These are phyloP conservation scores for Iselma pallidipennis DNA, from an alignment of 2,888 invertebrate species.

Conservation along the genomic window DNA sequence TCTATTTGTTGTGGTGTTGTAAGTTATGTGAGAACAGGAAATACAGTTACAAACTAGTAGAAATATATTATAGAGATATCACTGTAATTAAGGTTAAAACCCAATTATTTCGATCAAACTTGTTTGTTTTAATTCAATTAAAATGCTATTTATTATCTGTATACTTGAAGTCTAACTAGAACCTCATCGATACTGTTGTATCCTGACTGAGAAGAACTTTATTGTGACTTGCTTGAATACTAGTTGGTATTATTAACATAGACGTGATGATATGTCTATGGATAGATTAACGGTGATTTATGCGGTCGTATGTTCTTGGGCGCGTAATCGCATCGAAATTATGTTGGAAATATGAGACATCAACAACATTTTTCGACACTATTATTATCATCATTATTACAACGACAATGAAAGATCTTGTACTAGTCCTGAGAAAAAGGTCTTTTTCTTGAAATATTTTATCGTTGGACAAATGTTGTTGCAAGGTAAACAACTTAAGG, in stretches of 20 bases:
- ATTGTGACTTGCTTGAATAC: not conserved
- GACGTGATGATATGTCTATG: not conserved
- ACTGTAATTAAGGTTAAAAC: not conserved
- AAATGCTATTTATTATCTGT: not conserved
- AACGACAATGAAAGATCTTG: not conserved
- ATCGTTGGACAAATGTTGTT: not conserved
- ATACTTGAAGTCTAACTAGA: no score
- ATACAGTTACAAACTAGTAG: not conserved
- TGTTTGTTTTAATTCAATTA: not conserved
- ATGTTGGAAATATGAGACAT: not conserved
- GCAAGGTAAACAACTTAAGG: not conserved
- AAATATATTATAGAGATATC: not conserved
- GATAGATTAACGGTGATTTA: not conserved
- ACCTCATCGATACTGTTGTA: no score
- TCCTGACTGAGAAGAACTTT: not conserved
- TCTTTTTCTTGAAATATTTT: not conserved
- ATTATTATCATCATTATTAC: not conserved
- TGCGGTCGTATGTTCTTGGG: not conserved
- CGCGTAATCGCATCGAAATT: not conserved
- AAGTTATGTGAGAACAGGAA: not conserved
- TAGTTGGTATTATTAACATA: not conserved
- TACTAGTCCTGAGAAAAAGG: not conserved
- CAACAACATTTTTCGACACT: no score
- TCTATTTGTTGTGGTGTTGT: no score
- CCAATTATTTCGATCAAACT: not conserved